These are phyloP conservation scores for Rhabdornis inornatus DNA, from an alignment of 2,113 vertebrate species.

Conservation along the genomic window DNA sequence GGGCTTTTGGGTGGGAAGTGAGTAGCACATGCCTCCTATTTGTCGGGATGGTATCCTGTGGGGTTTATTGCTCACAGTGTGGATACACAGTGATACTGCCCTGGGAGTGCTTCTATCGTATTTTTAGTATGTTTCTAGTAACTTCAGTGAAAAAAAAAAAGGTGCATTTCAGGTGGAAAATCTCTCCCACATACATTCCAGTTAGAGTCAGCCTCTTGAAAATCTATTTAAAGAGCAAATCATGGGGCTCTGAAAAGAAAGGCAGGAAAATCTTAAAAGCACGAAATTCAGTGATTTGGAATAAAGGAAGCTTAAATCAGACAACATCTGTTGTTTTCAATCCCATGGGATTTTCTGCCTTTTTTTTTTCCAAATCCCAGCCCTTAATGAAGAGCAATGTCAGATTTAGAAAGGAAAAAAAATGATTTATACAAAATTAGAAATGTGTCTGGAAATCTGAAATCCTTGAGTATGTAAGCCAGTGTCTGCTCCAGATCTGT, in stretches of 20 bases:
- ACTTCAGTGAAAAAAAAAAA: not conserved
- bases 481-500: not conserved
- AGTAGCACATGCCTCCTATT: not conserved
- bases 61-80: not conserved
- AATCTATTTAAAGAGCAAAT: slow-evolving; percentile 25
- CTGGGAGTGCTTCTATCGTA: not conserved
- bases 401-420: slow-evolving; percentile 32
- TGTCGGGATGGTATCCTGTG: not conserved
- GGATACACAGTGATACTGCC: not conserved
- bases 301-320: slow-evolving; percentile 59
- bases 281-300: slow-evolving; percentile 27
- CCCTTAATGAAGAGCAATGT: slow-evolving; percentile 14
- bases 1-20: not conserved
- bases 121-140: not conserved
- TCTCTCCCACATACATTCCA: not conserved
- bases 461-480: not conserved
- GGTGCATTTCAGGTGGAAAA: not conserved
- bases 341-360: slow-evolving; percentile 41
- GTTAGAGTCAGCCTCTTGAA: not conserved
- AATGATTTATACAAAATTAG: not conserved
- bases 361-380: not conserved
- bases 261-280: slow-evolving; percentile 42
- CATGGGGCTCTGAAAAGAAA: not conserved
- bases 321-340: slow-evolving; percentile 65
- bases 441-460: slow-evolving; percentile 18